Percentiles rank a stretch among this genome's conserved stretches.
phyloP scores from a whole-genome alignment of 53 echinoderm and acorn worm species.

The Arbacia lixula region DNA sequence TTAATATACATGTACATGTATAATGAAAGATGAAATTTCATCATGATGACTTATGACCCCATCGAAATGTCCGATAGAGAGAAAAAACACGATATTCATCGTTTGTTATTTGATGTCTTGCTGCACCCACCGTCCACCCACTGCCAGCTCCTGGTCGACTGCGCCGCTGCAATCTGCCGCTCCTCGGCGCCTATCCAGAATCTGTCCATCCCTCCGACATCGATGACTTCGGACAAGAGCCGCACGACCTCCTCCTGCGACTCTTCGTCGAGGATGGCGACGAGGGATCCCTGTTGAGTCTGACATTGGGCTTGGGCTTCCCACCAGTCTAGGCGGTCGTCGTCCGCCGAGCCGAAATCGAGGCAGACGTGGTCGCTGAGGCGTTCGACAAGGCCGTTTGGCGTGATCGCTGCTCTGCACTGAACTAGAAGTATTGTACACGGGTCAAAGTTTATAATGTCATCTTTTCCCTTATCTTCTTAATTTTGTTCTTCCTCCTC shows the following conservation, averaged over 20 bases:
- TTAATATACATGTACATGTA: too few relatives aligned
- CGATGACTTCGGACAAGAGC: not conserved
- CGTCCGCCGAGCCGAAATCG: constrained; percentile 6
- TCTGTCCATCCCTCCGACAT: not conserved
- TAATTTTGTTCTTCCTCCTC: too few relatives aligned
- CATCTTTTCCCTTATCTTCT: too few relatives aligned
- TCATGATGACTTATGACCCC: too few relatives aligned
- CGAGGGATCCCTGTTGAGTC: constrained; percentile 1
- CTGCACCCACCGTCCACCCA: constrained; percentile 34
- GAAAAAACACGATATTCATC: too few relatives aligned
- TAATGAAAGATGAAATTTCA: too few relatives aligned
- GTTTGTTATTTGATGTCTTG: too few relatives aligned
- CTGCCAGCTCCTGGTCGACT: constrained; percentile 20
- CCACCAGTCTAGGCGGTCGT: constrained; percentile 15
- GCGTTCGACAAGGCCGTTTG: constrained; percentile 4
- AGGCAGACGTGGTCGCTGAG: constrained; percentile 44
- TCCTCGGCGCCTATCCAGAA: constrained; percentile 36
- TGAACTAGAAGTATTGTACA: not conserved
- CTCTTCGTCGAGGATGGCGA: constrained; percentile 2
- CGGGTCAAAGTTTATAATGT: too few relatives aligned
- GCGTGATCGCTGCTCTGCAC: not conserved
- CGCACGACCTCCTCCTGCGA: not conserved
- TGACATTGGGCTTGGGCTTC: not conserved
- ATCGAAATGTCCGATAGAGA: too few relatives aligned
- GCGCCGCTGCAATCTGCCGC: not conserved